Evolutionary conservation across 2,113 vertebrate species (phyloP).

Genomic region (Oryctolagus cuniculus): mOryCun1.1 NC_091445.1:45734501-45735000

Average conservation of each 20-base stretch:
- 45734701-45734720: neutral
- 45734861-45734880: neutral
- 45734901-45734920: neutral
- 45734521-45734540: neutral
- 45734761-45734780: neutral
- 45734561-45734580: neutral
- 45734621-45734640: neutral
- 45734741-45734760: neutral
- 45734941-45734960: neutral
- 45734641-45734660: conserved; percentile 53
- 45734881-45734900: neutral
- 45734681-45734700: neutral
- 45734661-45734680: neutral
- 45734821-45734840: neutral
- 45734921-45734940: neutral
- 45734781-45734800: neutral
- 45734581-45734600: neutral
- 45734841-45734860: conserved; percentile 8
- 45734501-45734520: too few species aligned
- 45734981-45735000: neutral
- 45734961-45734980: fast-evolving
- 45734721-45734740: conserved; percentile 43
- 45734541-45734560: neutral
- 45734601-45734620: neutral
- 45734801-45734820: neutral